Percentiles rank a stretch among this genome's conserved stretches.
Evolutionary conservation across 2,888 invertebrate species (phyloP).

Genomic region (Helicoverpa assulta): DNA sequence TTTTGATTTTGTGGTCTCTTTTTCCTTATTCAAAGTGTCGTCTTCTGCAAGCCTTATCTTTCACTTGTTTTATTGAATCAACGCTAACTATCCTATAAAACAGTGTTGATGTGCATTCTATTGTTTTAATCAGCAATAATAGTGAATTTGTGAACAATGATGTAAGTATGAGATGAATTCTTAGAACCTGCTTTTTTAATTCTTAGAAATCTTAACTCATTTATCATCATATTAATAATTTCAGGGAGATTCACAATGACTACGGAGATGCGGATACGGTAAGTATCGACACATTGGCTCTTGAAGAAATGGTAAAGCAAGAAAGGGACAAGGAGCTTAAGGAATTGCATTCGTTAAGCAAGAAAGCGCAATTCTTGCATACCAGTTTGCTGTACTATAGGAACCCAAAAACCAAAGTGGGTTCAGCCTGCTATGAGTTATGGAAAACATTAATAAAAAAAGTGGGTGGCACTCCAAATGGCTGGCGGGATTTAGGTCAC

Average conservation of each 20-base stretch:
- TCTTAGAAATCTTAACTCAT: not conserved
- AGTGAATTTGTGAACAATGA: not conserved
- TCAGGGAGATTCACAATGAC: slow-evolving; percentile 76
- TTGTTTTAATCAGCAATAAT: not conserved
- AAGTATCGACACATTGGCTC: slow-evolving; percentile 81
- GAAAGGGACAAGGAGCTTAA: slow-evolving; percentile 80
- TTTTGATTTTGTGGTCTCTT: not conserved
- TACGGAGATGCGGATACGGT: slow-evolving; percentile 79
- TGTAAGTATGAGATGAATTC: not conserved
- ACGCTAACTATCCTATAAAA: not conserved
- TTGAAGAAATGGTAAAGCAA: slow-evolving; percentile 78
- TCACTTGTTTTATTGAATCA: too few relatives aligned
- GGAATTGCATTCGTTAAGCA: slow-evolving; percentile 77
- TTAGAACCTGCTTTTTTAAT: not conserved
- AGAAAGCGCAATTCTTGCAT: slow-evolving; percentile 82
- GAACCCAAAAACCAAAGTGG: slow-evolving; percentile 79
- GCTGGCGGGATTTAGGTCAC: slow-evolving; percentile 84
- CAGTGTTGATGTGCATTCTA: not conserved
- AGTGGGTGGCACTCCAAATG: slow-evolving; percentile 82
- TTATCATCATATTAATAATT: slow-evolving; percentile 60
- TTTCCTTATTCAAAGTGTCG: not conserved
- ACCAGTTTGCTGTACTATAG: slow-evolving; percentile 83
- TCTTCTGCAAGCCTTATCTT: not conserved
- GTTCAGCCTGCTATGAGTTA: slow-evolving; percentile 80
- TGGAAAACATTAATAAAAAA: slow-evolving; percentile 82